Conservation (phyloP, 2,888 invertebrate species). For the Ornithoptera alexandrae region DNA sequence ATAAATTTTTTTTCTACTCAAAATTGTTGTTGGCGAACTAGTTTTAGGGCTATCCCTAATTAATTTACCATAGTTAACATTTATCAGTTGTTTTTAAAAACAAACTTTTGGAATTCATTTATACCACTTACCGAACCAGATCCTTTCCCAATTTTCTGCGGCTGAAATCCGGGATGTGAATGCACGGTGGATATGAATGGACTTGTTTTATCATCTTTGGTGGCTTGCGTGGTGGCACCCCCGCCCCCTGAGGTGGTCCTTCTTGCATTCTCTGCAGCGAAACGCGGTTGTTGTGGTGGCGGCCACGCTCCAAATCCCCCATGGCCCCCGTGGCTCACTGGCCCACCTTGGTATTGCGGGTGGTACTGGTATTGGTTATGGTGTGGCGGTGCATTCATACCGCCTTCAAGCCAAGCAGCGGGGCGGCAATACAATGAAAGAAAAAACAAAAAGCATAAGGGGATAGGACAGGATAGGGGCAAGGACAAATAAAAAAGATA, state of each 20-base stretch:
- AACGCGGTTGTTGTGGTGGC: conserved; percentile 69
- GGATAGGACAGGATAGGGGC: conserved; percentile 63
- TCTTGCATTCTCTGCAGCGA: conserved; percentile 75
- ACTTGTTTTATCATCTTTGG: conserved; percentile 85
- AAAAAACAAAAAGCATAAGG: conserved; percentile 77
- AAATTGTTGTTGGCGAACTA: no score
- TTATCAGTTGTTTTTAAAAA: not conserved
- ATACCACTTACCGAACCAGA: conserved; percentile 72
- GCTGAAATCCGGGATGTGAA: conserved; percentile 95
- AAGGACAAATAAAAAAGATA: conserved; percentile 54
- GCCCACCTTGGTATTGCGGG: conserved; percentile 73
- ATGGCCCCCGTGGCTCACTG: conserved; percentile 50
- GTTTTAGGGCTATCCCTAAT: no score
- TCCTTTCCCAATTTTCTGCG: conserved; percentile 94
- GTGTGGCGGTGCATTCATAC: conserved; percentile 80
- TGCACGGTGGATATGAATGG: conserved; percentile 93
- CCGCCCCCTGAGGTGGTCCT: conserved; percentile 50
- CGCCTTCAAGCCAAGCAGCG: conserved; percentile 79
- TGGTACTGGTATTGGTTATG: conserved; percentile 79
- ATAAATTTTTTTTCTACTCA: no score
- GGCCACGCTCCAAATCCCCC: conserved; percentile 52
- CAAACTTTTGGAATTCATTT: not conserved
- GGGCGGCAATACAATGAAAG: conserved; percentile 79
- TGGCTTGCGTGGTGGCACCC: conserved; percentile 41
- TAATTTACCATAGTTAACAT: not conserved